A percentile compares a stretch with the other conserved stretches of the same genome.
Conservation (phyloP, 2,888 invertebrate genomes). For the Nesidiocoris tenuis region DNA sequence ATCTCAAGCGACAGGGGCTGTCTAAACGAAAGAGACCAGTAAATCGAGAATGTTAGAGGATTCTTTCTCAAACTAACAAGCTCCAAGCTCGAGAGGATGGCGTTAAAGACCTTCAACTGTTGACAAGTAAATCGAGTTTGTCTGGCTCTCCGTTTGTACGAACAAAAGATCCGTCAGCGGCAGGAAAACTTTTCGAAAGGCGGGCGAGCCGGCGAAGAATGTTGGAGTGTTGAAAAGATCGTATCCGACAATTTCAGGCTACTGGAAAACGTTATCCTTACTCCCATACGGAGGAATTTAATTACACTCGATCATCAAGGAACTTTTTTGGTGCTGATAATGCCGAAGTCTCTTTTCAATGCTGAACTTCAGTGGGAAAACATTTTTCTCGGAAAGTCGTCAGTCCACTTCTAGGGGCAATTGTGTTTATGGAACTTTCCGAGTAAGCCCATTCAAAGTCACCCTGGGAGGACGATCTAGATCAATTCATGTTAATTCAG, state of each 20-base stretch:
- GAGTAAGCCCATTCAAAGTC: too few relatives aligned
- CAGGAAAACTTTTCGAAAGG: background rate
- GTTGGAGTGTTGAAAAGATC: background rate
- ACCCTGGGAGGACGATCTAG: too few relatives aligned
- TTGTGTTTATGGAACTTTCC: too few relatives aligned
- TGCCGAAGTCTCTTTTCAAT: background rate
- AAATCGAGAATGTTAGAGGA: background rate
- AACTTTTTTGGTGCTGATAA: too few relatives aligned
- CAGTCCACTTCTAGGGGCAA: too few relatives aligned
- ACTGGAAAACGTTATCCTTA: background rate
- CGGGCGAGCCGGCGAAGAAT: background rate
- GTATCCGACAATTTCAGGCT: background rate
- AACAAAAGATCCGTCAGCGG: background rate
- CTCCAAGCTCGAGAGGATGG: background rate
- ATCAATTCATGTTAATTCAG: too few relatives aligned
- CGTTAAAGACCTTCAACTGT: constrained; percentile 25
- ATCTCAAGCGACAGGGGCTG: background rate
- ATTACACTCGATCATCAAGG: background rate
- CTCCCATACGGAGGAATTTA: background rate
- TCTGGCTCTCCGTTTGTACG: background rate
- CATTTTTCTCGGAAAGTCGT: too few relatives aligned
- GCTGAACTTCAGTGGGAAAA: background rate
- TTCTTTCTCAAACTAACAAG: constrained; percentile 21
- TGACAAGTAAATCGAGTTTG: constrained; percentile 40
- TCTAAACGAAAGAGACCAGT: background rate